phyloP scores from a whole-genome alignment of 2,888 invertebrate species.

The Arge pagana region DNA sequence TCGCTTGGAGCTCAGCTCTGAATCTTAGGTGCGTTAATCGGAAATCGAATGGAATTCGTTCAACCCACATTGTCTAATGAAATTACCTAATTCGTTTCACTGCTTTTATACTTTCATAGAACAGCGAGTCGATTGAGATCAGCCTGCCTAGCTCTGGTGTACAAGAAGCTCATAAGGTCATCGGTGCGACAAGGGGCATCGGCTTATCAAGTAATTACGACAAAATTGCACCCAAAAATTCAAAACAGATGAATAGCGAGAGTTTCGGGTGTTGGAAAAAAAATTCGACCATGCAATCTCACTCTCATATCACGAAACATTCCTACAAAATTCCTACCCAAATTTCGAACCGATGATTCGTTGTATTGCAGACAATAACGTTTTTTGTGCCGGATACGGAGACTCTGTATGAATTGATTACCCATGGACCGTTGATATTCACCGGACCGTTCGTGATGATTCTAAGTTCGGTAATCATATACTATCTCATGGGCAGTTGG shows the following conservation, averaged over 20 bases:
- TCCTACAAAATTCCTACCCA: constrained; percentile 1
- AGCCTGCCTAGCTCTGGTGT: constrained; percentile 49
- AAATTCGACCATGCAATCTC: background rate
- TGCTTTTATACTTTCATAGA: constrained; percentile 33
- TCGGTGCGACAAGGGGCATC: constrained; percentile 40
- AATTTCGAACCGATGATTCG: constrained; percentile 41
- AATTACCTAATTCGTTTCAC: background rate
- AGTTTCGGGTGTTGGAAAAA: background rate
- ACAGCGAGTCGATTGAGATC: constrained; percentile 49
- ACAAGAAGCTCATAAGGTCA: constrained; percentile 47
- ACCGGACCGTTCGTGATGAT: constrained; percentile 60
- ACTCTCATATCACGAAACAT: background rate
- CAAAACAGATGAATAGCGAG: background rate
- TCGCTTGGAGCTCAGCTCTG: constrained; percentile 41
- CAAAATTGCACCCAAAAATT: background rate
- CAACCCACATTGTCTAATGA: background rate
- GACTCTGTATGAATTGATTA: constrained; percentile 60
- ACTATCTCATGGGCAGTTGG: constrained; percentile 60
- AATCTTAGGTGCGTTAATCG: constrained; percentile 41
- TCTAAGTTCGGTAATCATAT: constrained; percentile 58
- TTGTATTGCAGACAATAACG: constrained; percentile 54
- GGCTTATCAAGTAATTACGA: constrained; percentile 38
- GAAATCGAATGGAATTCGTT: background rate
- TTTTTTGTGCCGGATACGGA: constrained; percentile 60
- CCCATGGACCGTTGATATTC: constrained; percentile 59